phyloP scores from a whole-genome alignment of 2,113 vertebrate genomes.

The Variabilichromis moorii region DNA sequence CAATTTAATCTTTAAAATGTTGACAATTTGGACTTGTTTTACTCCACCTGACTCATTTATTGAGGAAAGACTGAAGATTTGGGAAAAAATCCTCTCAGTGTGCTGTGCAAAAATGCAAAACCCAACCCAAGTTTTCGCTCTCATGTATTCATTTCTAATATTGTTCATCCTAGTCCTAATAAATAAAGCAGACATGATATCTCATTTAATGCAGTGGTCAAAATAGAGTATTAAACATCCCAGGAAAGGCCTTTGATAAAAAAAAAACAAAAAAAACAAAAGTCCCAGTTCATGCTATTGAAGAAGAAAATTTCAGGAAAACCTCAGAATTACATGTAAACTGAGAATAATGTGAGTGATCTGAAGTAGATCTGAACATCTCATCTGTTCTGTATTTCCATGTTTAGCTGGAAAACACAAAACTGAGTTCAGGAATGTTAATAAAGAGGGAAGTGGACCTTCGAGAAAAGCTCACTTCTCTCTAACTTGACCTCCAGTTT shows the following conservation, averaged over 20 bases:
- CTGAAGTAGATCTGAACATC: not conserved
- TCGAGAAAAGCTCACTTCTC: not conserved
- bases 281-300: accelerated
- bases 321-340: not conserved
- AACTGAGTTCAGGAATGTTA: not conserved
- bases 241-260: not conserved
- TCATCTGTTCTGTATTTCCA: not conserved
- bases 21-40: not conserved
- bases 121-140: not conserved
- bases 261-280: accelerated
- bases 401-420: not conserved
- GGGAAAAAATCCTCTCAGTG: not conserved
- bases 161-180: not conserved
- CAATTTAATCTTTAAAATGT: not conserved
- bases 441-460: not conserved
- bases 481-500: not conserved
- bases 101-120: not conserved
- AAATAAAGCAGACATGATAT: not conserved
- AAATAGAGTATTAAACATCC: not conserved
- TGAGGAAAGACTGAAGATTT: not conserved
- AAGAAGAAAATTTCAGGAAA: accelerated
- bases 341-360: not conserved
- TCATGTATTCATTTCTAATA: not conserved
- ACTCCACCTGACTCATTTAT: not conserved
- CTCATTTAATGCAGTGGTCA: not conserved